Evolutionary conservation across 2,888 invertebrate species (phyloP).

Genomic region (Acanthosepion lycidas): DNA sequence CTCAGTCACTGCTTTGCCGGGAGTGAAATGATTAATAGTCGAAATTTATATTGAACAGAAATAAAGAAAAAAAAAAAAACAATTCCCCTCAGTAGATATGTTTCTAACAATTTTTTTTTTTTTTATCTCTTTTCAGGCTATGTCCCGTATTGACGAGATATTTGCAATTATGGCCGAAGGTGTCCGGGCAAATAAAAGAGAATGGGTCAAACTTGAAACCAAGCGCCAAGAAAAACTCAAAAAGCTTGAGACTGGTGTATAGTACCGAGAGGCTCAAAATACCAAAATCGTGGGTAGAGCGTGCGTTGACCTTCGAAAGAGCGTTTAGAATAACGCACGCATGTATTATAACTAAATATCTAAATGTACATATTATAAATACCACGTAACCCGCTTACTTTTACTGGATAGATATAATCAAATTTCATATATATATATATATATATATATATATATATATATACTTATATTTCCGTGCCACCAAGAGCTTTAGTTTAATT

Average conservation of each 20-base stretch:
- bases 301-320: background rate
- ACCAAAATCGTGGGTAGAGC: background rate
- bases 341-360: background rate
- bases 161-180: conserved; percentile 76
- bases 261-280: background rate
- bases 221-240: conserved; percentile 61
- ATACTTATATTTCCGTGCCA: background rate
- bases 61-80: too few relatives aligned
- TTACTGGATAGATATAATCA: too few relatives aligned
- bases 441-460: background rate
- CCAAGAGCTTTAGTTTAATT: background rate
- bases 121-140: conserved; percentile 69
- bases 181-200: conserved; percentile 75
- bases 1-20: too few relatives aligned
- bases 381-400: conserved; percentile 6
- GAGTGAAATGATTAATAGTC: too few relatives aligned
- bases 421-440: background rate
- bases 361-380: background rate
- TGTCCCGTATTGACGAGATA: conserved; percentile 76
- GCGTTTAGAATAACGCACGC: background rate
- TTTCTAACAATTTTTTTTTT: background rate
- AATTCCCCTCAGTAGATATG: too few relatives aligned
- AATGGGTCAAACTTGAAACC: conserved; percentile 75
- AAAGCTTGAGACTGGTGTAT: conserved; percentile 57
- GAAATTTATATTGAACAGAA: too few relatives aligned